phyloP scores from a whole-genome alignment of 2,888 invertebrate genomes.

The Willowsia nigromaculata region DNA sequence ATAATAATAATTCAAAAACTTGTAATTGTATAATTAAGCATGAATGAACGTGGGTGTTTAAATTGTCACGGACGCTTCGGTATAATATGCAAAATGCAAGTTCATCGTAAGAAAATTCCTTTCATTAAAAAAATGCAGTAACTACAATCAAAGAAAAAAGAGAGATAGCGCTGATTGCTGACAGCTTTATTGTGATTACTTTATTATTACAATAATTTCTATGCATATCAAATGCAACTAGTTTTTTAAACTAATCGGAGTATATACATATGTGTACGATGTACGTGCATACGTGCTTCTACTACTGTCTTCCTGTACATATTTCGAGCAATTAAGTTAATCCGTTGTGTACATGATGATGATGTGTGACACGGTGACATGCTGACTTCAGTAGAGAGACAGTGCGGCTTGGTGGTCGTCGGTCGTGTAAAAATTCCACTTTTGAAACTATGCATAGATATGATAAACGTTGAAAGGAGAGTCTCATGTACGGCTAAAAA shows the following conservation, averaged over 20 bases:
- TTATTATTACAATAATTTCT: slow-evolving; percentile 3
- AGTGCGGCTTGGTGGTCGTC: too few relatives aligned
- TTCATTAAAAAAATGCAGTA: neutral
- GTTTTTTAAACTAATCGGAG: neutral
- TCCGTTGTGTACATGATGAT: neutral
- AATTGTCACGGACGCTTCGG: slow-evolving; percentile 57
- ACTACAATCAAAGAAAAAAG: neutral
- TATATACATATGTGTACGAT: neutral
- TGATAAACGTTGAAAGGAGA: too few relatives aligned
- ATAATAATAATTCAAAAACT: slow-evolving; percentile 32
- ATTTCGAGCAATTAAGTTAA: slow-evolving; percentile 27
- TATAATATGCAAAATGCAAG: neutral
- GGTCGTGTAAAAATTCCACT: too few relatives aligned
- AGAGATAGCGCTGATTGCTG: neutral
- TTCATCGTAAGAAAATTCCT: neutral
- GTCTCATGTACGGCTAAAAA: too few relatives aligned
- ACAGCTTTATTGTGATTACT: slow-evolving; percentile 50
- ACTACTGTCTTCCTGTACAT: neutral
- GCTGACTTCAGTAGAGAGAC: slow-evolving; percentile 5
- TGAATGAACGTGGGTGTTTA: slow-evolving; percentile 63
- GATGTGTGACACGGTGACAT: slow-evolving; percentile 58
- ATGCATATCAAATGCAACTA: neutral
- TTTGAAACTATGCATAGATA: too few relatives aligned
- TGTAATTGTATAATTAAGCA: slow-evolving; percentile 58
- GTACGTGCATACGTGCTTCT: neutral